Conservation (phyloP, 2,113 vertebrate genomes). For the Scomber japonicus region DNA sequence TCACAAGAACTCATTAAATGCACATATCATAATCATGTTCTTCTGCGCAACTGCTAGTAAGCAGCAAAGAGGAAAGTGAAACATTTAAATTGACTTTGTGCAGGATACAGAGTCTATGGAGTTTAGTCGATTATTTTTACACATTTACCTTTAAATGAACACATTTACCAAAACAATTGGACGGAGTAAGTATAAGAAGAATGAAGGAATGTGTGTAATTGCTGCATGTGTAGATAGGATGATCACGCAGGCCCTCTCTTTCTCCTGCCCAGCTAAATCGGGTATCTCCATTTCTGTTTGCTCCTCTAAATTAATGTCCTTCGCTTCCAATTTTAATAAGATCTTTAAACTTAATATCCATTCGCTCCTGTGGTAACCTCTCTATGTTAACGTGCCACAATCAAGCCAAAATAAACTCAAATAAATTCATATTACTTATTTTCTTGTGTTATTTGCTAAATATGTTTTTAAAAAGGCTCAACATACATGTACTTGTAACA, state of each 20-base stretch:
- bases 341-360: not conserved
- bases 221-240: not conserved
- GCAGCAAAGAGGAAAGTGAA: not conserved
- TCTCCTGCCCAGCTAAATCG: not conserved
- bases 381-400: not conserved
- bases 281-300: not conserved
- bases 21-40: conserved; percentile 21
- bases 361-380: not conserved
- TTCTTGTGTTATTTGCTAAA: not conserved
- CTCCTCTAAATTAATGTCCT: not conserved
- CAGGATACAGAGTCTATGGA: conserved; percentile 2
- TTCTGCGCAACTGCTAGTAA: conserved; percentile 18
- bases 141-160: not conserved
- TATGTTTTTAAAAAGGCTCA: not conserved
- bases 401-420: not conserved
- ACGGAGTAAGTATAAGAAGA: not conserved
- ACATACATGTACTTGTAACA: not conserved
- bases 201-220: not conserved
- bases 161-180: not conserved
- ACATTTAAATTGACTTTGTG: conserved; percentile 11
- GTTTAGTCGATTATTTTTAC: not conserved
- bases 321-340: not conserved
- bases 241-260: not conserved
- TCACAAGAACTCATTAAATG: conserved; percentile 40
- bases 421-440: not conserved